Evolutionary conservation across 2,113 vertebrate genomes (phyloP).

Genomic region (Cathartes aura): DNA sequence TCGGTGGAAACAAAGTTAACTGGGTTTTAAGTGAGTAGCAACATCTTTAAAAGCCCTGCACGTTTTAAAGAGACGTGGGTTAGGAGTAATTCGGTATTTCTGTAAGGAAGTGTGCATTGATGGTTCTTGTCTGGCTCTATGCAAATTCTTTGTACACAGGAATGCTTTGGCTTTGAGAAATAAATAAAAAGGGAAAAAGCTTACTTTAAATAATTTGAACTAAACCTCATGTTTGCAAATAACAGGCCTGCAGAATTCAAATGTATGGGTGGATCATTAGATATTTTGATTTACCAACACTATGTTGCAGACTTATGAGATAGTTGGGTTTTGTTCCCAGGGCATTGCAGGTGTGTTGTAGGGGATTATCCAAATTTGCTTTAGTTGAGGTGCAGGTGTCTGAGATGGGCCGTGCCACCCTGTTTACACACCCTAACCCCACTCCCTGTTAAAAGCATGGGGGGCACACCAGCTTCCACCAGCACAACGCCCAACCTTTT

Average conservation of each 20-base stretch:
- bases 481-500: not conserved
- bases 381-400: not conserved
- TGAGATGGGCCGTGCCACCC: not conserved
- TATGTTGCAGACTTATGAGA: not conserved
- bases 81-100: not conserved
- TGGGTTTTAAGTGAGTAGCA: not conserved
- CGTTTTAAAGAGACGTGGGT: not conserved
- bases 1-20: not conserved
- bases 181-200: not conserved
- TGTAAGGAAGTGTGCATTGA: rapidly evolving
- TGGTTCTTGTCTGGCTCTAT: not conserved
- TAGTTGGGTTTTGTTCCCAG: not conserved
- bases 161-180: not conserved
- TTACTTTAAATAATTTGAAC: not conserved
- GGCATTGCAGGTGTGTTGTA: rapidly evolving
- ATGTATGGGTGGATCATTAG: not conserved
- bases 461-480: not conserved
- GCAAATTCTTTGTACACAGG: rapidly evolving
- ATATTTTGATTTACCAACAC: not conserved
- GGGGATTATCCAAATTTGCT: not conserved
- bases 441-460: rapidly evolving
- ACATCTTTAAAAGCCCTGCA: not conserved
- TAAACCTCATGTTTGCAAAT: not conserved
- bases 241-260: not conserved
- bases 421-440: not conserved